Conservation (phyloP, 1,140 invertebrate species). For the Aphaenogaster rudis region DNA sequence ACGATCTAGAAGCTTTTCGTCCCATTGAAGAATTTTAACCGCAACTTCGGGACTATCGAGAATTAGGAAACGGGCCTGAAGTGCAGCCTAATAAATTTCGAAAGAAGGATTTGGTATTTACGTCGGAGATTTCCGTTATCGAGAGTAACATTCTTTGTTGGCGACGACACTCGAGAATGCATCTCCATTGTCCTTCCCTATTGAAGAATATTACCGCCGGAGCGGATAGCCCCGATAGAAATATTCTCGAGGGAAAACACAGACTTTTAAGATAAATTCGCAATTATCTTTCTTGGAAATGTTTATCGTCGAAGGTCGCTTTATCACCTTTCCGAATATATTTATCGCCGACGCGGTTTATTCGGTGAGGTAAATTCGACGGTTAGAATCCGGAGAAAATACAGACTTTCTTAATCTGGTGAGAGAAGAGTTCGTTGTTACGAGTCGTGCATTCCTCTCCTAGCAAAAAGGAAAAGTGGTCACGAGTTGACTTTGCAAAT, state of each 20-base stretch:
- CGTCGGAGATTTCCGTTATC: neutral
- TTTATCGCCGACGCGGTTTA: neutral
- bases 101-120: neutral
- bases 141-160: neutral
- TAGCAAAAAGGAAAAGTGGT: neutral
- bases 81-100: neutral
- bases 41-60: neutral
- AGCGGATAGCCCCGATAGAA: too few relatives aligned
- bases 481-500: conserved; percentile 23
- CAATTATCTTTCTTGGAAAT: neutral
- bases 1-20: neutral
- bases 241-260: neutral
- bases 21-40: neutral
- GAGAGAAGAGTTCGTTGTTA: neutral
- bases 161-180: neutral
- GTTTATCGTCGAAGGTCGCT: neutral
- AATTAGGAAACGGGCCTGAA: too few relatives aligned
- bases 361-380: neutral
- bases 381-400: neutral
- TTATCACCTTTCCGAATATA: neutral
- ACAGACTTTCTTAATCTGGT: neutral
- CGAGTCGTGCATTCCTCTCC: neutral
- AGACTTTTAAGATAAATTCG: neutral
- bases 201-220: neutral
- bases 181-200: neutral